Base-by-base conservation (phyloP, 2,797 vertebrate genomes). In the Tarsius wallacei region DNA sequence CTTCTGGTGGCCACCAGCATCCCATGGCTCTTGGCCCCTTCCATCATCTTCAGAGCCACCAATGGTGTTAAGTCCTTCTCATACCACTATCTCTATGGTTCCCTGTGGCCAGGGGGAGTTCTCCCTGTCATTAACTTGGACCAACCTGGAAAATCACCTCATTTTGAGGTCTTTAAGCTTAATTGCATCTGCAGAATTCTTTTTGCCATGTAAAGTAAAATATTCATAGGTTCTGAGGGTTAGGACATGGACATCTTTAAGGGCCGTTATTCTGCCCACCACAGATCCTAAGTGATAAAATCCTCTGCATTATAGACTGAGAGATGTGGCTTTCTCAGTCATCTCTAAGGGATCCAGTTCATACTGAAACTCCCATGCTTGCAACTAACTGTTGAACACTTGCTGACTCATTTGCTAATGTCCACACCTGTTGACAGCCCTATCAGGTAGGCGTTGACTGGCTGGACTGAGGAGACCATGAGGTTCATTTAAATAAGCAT, bases 11-110 rank as follows among this genome's bases (percentile, higher is more conserved):
- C 61, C 26, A 14, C 57, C 6, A 4, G 2, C 8, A 21, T 70
- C 63, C 53, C 68, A 47, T 42, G 57, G 55, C 68, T 89, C 9
- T 0, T 0, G 49, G 42, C 24, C 49, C 7, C 66, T 47, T 68
- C 31, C n/a, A 59, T 49, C 17, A 4, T 26, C 5, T 36, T 42
- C 49, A 53, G 7, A 86, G 51, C 55, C 42, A 31, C 12, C 16
- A 5, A 16, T 31, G 53, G 17, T 10, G n/a, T 55, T 33, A 24
- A 31, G 28, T 3, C 24, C 57, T 64, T 49, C 42, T 76, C 24
- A 19, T 0, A 1, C 42, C 22, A 3, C n/a, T 12, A 0, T 10
- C 22, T 24, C 42, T 55, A 55, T 16, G 15, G 53, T 24, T 53
- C 66, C 93, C 24, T 10, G 49, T 2, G 16, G 49, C 49, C 12